These are phyloP conservation scores for Protosalanx chinensis DNA, from an alignment of 2,797 vertebrate genomes.

Conservation along the genomic window DNA sequence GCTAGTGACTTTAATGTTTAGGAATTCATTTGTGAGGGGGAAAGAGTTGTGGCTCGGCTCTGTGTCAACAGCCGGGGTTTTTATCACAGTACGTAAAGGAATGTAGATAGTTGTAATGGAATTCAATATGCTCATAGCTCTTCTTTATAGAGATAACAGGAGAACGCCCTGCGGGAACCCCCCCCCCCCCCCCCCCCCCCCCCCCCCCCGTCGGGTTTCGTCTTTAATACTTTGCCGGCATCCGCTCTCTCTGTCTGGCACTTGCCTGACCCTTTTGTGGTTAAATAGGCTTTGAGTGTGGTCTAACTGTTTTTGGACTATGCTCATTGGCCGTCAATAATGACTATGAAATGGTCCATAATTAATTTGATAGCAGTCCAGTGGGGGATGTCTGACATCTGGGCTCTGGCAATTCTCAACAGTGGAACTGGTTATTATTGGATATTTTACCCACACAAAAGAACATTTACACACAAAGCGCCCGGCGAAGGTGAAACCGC, in stretches of 20 bases:
- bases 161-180: not conserved
- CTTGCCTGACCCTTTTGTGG: constrained; percentile 29
- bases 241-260: not conserved
- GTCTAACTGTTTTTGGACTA: constrained; percentile 18
- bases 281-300: constrained; percentile 10
- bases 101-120: not conserved
- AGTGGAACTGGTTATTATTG: constrained; percentile 42
- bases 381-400: constrained; percentile 40
- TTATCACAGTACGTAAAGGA: not conserved
- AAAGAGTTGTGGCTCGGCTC: not conserved
- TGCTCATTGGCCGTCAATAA: constrained; percentile 43
- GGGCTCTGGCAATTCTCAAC: constrained; percentile 33
- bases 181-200: too few relatives aligned
- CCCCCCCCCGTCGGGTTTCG: too few relatives aligned
- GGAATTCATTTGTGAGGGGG: not conserved
- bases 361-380: constrained; percentile 50
- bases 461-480: constrained; percentile 28
- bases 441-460: constrained; percentile 56
- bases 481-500: not conserved
- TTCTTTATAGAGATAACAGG: not conserved
- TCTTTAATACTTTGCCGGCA: not conserved
- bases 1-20: not conserved
- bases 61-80: not conserved
- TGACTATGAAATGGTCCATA: constrained; percentile 23
- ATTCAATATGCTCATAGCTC: not conserved